A percentile compares a stretch with the other conserved stretches of the same genome.
Conservation (phyloP, 1,140 invertebrate species). For the Diuraphis noxia region DNA sequence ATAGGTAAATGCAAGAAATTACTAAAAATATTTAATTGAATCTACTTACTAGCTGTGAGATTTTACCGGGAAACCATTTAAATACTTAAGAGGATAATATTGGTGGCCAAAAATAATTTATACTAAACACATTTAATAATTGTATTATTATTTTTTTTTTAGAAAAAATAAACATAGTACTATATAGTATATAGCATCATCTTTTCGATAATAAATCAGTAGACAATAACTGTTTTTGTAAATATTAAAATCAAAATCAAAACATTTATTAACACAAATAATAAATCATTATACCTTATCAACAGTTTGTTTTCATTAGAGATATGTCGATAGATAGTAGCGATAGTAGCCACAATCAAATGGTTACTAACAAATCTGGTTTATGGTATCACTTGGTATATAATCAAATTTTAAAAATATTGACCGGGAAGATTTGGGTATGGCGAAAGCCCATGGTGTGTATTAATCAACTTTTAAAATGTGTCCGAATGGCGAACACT, state of each 20-base stretch:
- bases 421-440: neutral
- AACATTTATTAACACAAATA: neutral
- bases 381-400: neutral
- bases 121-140: neutral
- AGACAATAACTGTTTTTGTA: neutral
- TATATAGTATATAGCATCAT: no score
- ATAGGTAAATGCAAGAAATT: neutral
- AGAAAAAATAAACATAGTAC: neutral
- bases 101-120: constrained; percentile 4
- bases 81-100: neutral
- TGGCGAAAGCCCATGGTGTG: no score
- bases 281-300: neutral
- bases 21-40: constrained; percentile 27
- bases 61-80: neutral
- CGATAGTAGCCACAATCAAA: neutral
- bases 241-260: neutral
- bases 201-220: neutral
- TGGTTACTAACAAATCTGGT: neutral
- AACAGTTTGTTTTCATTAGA: neutral
- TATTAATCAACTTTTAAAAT: no score
- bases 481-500: no score
- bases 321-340: no score
- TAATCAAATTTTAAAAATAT: neutral
- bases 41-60: neutral
- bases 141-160: neutral